These are phyloP conservation scores for Pseudochirops cupreus DNA, from an alignment of 2,797 vertebrate species.

Conservation along the genomic window DNA sequence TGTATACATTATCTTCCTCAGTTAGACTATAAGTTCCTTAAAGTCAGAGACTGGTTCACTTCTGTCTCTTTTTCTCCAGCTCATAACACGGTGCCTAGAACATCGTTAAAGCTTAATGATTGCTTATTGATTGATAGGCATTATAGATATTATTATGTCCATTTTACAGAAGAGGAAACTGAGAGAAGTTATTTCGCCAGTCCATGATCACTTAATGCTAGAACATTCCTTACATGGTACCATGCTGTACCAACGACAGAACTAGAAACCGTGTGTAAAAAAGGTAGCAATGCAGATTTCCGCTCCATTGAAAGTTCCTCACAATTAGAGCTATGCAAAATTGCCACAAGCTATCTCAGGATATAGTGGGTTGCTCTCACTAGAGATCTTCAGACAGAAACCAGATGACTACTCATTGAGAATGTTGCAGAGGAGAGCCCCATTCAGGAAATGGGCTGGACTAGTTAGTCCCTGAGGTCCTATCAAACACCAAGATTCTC, in stretches of 20 bases:
- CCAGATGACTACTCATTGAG: neutral
- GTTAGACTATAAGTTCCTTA: neutral
- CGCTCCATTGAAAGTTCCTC: neutral
- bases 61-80: neutral
- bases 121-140: neutral
- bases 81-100: neutral
- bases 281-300: neutral
- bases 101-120: neutral
- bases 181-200: neutral
- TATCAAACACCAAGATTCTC: neutral
- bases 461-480: neutral
- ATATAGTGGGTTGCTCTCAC: neutral
- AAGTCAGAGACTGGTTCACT: neutral
- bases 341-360: neutral
- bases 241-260: neutral
- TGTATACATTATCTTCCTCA: neutral
- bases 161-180: neutral
- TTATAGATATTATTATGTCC: neutral
- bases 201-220: neutral
- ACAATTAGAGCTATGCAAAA: neutral
- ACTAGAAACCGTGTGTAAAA: neutral
- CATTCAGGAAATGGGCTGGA: neutral
- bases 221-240: neutral
- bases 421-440: neutral
- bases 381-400: neutral